These are phyloP conservation scores for Germaria angustata DNA, from an alignment of 2,888 invertebrate species.

Conservation along the genomic window DNA sequence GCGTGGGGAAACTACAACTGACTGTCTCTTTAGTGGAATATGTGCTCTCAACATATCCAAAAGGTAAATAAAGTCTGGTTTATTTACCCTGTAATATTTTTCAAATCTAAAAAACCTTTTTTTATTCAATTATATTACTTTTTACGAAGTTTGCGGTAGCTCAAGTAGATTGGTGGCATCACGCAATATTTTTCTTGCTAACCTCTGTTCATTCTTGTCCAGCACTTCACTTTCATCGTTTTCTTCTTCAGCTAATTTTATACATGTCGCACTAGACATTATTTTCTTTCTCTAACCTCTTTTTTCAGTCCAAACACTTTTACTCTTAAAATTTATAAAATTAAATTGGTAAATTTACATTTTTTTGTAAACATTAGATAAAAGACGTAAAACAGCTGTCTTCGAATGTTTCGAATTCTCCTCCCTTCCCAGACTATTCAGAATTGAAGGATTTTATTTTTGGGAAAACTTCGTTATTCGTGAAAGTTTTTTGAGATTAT, in stretches of 20 bases:
- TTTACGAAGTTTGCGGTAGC: constrained; percentile 31
- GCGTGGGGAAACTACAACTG: too few species aligned
- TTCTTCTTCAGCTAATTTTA: constrained; percentile 11
- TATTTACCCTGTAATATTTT: constrained; percentile 33
- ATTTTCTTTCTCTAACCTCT: constrained; percentile 16
- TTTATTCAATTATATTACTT: constrained; percentile 20
- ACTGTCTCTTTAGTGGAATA: too few species aligned
- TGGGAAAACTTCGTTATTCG: background rate
- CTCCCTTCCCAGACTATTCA: constrained; percentile 25
- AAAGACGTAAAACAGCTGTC: constrained; percentile 15
- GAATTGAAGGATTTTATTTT: constrained; percentile 22
- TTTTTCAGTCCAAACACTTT: constrained; percentile 8
- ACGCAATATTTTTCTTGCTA: constrained; percentile 26
- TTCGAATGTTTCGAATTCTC: constrained; percentile 21
- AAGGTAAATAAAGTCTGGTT: constrained; percentile 26
- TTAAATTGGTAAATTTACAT: constrained; percentile 12
- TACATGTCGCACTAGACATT: constrained; percentile 20
- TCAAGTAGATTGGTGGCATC: constrained; percentile 34
- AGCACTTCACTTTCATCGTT: constrained; percentile 9
- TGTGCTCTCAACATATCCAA: constrained; percentile 12
- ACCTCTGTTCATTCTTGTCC: constrained; percentile 7
- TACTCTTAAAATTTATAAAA: constrained; percentile 11
- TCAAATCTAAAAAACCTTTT: constrained; percentile 30
- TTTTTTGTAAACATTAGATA: constrained; percentile 17
- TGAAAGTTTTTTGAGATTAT: too few species aligned